phyloP scores from a whole-genome alignment of 1,140 invertebrate species.

The Drosophila tropicalis region DNA sequence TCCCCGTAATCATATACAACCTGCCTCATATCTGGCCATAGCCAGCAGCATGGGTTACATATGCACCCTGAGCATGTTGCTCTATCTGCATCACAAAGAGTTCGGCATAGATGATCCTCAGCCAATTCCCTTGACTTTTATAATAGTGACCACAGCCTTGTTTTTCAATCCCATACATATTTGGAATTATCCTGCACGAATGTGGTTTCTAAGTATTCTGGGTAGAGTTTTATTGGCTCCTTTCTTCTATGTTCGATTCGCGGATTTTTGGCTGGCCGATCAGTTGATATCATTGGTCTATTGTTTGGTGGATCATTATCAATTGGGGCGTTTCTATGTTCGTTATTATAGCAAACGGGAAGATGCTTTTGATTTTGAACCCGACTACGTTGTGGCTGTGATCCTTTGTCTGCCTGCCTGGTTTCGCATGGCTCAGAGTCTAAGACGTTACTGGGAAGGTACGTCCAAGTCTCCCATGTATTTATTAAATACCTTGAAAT shows the following conservation, averaged over 20 bases:
- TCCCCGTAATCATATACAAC: constrained; percentile 87
- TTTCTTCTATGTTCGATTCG: constrained; percentile 93
- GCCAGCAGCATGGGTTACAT: constrained; percentile 87
- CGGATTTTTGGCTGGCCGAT: constrained; percentile 97
- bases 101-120: constrained; percentile 84
- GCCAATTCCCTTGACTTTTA: constrained; percentile 85
- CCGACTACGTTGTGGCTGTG: constrained; percentile 83
- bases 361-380: constrained; percentile 32
- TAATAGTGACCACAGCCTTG: constrained; percentile 85
- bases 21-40: constrained; percentile 88
- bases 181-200: constrained; percentile 83
- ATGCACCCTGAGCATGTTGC: constrained; percentile 85
- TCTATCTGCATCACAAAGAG: constrained; percentile 84
- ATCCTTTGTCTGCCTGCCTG: constrained; percentile 91
- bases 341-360: constrained; percentile 26
- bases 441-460: constrained; percentile 87
- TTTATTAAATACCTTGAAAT: constrained; percentile 92
- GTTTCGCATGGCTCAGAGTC: constrained; percentile 93
- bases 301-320: constrained; percentile 91
- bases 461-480: constrained; percentile 87
- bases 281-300: constrained; percentile 93
- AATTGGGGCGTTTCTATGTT: constrained; percentile 45
- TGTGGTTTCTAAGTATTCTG: constrained; percentile 68
- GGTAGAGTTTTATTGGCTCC: constrained; percentile 90
- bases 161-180: constrained; percentile 87